Conservation (phyloP, 2,113 vertebrate species). For the Origma solitaria region DNA sequence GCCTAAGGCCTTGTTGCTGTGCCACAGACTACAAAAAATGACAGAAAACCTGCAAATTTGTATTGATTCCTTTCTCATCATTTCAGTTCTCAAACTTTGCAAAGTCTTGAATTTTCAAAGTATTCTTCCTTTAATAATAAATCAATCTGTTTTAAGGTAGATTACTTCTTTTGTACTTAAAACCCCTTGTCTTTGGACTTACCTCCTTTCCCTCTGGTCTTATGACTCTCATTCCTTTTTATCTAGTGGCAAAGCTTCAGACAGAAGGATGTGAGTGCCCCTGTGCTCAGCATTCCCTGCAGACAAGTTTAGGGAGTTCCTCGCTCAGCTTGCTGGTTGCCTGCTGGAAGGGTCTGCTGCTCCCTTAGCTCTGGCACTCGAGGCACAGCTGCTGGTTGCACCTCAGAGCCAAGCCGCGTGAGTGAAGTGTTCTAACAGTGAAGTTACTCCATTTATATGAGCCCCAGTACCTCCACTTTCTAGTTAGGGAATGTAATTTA, state of each 20-base stretch:
- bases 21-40: neutral
- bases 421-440: neutral
- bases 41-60: neutral
- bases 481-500: neutral
- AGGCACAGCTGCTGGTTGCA: rapidly evolving
- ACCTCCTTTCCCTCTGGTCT: neutral
- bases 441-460: neutral
- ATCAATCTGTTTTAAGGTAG: neutral
- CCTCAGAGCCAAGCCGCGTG: neutral
- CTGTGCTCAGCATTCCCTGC: neutral
- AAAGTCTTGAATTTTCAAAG: neutral
- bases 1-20: neutral
- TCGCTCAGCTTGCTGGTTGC: neutral
- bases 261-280: neutral
- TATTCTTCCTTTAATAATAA: neutral
- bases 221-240: neutral
- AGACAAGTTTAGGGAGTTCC: neutral
- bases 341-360: neutral
- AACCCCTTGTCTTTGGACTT: neutral
- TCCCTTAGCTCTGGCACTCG: rapidly evolving
- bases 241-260: neutral
- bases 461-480: neutral
- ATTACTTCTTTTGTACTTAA: neutral
- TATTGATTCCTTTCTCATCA: neutral
- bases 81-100: neutral